These are phyloP conservation scores for Eudemis profundana DNA, from an alignment of 2,888 invertebrate genomes.

Conservation along the genomic window DNA sequence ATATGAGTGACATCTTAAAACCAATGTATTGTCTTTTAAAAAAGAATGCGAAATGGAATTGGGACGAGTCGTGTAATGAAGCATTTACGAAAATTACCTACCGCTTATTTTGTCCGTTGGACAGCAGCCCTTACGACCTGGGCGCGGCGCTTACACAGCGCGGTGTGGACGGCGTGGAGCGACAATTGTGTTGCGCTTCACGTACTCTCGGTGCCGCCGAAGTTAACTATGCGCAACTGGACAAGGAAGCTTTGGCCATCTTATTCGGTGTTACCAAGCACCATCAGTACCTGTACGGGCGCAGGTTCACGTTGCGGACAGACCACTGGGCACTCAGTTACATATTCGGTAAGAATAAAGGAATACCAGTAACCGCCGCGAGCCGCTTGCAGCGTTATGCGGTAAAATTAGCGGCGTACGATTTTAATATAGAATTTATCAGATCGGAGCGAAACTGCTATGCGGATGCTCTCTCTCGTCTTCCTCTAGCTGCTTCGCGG, in stretches of 20 bases:
- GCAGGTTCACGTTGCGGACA: too few relatives aligned
- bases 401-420: too few relatives aligned
- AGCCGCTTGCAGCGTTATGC: too few relatives aligned
- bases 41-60: constrained; percentile 1
- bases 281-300: too few relatives aligned
- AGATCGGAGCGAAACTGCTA: too few relatives aligned
- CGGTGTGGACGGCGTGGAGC: background rate
- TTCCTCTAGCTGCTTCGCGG: background rate
- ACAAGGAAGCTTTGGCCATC: constrained; percentile 10
- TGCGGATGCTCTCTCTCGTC: constrained; percentile 1
- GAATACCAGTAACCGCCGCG: too few relatives aligned
- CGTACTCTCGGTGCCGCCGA: constrained; percentile 8
- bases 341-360: too few relatives aligned
- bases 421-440: too few relatives aligned
- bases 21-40: constrained; percentile 2
- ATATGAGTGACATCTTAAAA: constrained; percentile 16
- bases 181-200: constrained; percentile 3
- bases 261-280: too few relatives aligned
- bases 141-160: constrained; percentile 3
- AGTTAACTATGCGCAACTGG: background rate
- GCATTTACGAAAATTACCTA: constrained; percentile 6
- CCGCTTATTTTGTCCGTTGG: constrained; percentile 14
- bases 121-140: constrained; percentile 8
- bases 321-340: too few relatives aligned
- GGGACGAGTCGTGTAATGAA: background rate